Evolutionary conservation across 53 echinoderm and acorn worm genomes (phyloP).

Genomic region (Pentamera pediparva): DNA sequence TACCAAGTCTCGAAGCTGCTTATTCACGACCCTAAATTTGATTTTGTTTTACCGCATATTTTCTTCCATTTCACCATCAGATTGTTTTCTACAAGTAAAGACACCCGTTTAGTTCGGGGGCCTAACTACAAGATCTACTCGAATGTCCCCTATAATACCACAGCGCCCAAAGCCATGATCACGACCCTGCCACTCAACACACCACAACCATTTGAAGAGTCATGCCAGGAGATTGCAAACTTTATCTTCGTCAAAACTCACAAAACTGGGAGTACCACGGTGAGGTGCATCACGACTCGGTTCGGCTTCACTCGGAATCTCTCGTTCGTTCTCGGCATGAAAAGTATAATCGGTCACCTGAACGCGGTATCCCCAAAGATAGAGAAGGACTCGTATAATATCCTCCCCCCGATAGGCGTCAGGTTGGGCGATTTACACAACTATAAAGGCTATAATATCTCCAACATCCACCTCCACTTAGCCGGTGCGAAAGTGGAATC

Average conservation of each 20-base stretch:
- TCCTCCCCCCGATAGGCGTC: constrained; percentile 47
- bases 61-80: no score
- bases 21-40: no score
- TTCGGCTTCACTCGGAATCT: constrained; percentile 37
- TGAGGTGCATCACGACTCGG: constrained; percentile 29
- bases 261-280: constrained; percentile 58
- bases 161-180: no score
- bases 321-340: constrained; percentile 37
- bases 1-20: no score
- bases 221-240: constrained; percentile 15
- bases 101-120: no score
- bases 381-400: background rate
- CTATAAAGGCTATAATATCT: constrained; percentile 40
- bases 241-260: constrained; percentile 51
- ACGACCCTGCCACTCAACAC: no score
- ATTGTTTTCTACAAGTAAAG: no score
- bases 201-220: no score
- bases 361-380: background rate
- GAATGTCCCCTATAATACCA: no score
- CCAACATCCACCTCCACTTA: constrained; percentile 41
- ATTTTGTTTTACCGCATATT: no score
- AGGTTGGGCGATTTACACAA: constrained; percentile 14
- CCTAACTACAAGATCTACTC: no score
- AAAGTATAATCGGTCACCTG: background rate
- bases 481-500: constrained; percentile 10